Percentiles rank a stretch among this genome's conserved stretches.
Evolutionary conservation across 92 coral and sea anemone species (phyloP).

Genomic region (Nematostella vectensis): DNA sequence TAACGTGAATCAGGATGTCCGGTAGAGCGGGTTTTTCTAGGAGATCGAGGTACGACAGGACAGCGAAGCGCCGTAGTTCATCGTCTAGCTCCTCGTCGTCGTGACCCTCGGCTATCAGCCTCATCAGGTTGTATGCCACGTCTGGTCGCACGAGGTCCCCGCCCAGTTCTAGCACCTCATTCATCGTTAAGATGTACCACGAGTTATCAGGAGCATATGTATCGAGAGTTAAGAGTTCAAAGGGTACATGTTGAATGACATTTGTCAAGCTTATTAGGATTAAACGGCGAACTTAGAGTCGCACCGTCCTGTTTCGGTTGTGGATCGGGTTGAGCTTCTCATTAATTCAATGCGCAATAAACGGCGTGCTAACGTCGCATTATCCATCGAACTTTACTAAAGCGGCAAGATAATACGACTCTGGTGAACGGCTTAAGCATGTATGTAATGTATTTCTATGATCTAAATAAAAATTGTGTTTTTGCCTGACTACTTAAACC

Average conservation of each 20-base stretch:
- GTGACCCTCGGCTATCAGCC: slow-evolving; percentile 85
- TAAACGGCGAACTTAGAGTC: no score
- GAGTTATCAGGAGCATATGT: slow-evolving; percentile 83
- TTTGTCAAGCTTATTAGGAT: no score
- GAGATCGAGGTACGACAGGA: slow-evolving; percentile 53
- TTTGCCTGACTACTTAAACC: no score
- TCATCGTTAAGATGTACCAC: slow-evolving; percentile 92
- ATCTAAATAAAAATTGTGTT: no score
- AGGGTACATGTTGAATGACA: neutral
- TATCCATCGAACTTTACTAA: no score
- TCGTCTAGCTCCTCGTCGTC: slow-evolving; percentile 74
- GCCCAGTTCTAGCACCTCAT: slow-evolving; percentile 79
- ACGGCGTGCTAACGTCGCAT: no score
- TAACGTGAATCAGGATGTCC: slow-evolving; percentile 67
- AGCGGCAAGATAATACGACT: no score
- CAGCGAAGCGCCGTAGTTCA: slow-evolving; percentile 67
- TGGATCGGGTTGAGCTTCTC: no score
- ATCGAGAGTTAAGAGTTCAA: slow-evolving; percentile 7
- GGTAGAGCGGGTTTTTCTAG: slow-evolving; percentile 76
- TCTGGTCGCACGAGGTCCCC: slow-evolving; percentile 61
- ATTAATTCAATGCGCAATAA: no score
- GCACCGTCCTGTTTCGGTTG: no score
- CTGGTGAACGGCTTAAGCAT: no score
- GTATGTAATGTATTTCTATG: no score
- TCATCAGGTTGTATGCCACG: slow-evolving; percentile 73